A percentile compares a stretch with the other conserved stretches of the same genome.
These are phyloP conservation scores for Enteromius argenteus DNA, from an alignment of 2,797 vertebrate genomes.

Conservation along the genomic window DNA sequence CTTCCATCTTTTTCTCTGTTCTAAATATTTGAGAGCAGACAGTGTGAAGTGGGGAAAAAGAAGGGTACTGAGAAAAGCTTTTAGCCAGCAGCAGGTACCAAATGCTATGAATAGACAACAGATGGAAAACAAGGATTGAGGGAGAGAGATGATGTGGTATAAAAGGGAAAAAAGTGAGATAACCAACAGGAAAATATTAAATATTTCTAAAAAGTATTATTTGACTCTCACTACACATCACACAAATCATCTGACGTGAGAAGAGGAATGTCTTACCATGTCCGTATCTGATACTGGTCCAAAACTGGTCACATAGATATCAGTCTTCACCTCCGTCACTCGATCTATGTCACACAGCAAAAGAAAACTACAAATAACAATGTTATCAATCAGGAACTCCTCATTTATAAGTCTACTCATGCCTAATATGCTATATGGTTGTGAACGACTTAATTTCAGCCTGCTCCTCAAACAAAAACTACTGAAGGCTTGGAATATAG, in stretches of 20 bases:
- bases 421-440: not conserved
- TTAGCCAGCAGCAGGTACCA: constrained; percentile 44
- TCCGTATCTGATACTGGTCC: constrained; percentile 75
- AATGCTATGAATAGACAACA: constrained; percentile 49
- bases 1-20: constrained; percentile 52
- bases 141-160: constrained; percentile 14
- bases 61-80: constrained; percentile 52
- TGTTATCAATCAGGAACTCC: not conserved
- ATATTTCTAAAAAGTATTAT: not conserved
- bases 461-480: not conserved
- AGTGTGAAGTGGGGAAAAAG: constrained; percentile 41
- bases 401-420: not conserved
- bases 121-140: not conserved
- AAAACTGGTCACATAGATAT: constrained; percentile 76
- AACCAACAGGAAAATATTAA: not conserved
- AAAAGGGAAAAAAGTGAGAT: not conserved
- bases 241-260: not conserved
- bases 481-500: not conserved
- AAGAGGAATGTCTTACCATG: constrained; percentile 67
- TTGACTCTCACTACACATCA: not conserved
- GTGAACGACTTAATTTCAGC: not conserved
- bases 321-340: constrained; percentile 75
- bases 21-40: constrained; percentile 69
- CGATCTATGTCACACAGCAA: constrained; percentile 63
- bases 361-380: constrained; percentile 5